Conservation (phyloP, 2,113 vertebrate genomes). For the Ornithorhynchus anatinus region DNA sequence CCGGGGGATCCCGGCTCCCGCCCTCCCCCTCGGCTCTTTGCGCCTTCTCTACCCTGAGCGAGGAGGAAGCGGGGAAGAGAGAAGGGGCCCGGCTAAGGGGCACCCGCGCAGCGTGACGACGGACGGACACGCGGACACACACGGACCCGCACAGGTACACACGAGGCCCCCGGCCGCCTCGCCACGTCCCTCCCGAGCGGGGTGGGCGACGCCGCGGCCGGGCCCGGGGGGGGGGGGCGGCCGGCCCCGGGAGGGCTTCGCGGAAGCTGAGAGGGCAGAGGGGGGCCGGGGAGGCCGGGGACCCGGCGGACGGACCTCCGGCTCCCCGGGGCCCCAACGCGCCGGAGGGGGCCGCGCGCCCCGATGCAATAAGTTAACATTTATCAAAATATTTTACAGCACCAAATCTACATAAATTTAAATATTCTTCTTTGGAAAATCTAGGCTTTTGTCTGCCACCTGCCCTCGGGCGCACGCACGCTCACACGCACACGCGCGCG, state of each 20-base stretch:
- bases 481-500: background rate
- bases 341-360: slow-evolving; percentile 21
- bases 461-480: background rate
- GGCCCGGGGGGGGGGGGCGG: background rate
- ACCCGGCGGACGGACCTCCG: background rate
- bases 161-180: no score
- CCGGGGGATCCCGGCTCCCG: background rate
- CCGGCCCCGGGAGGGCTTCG: accelerated
- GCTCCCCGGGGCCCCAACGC: background rate
- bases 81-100: no score
- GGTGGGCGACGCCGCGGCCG: background rate
- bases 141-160: no score
- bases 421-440: slow-evolving; percentile 61
- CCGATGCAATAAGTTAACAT: slow-evolving; percentile 65
- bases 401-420: slow-evolving; percentile 53
- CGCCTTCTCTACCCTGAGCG: background rate
- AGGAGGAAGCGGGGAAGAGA: no score
- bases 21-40: background rate
- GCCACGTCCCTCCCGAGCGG: background rate
- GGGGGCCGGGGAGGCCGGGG: background rate
- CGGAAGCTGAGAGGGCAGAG: background rate
- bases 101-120: no score
- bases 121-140: no score
- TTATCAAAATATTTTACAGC: slow-evolving; percentile 57
- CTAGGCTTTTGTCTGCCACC: background rate